A percentile compares a stretch with the other conserved stretches of the same genome.
phyloP scores from a whole-genome alignment of 37 sponge, comb jelly and placozoan genomes.

The Axinella damicornis region DNA sequence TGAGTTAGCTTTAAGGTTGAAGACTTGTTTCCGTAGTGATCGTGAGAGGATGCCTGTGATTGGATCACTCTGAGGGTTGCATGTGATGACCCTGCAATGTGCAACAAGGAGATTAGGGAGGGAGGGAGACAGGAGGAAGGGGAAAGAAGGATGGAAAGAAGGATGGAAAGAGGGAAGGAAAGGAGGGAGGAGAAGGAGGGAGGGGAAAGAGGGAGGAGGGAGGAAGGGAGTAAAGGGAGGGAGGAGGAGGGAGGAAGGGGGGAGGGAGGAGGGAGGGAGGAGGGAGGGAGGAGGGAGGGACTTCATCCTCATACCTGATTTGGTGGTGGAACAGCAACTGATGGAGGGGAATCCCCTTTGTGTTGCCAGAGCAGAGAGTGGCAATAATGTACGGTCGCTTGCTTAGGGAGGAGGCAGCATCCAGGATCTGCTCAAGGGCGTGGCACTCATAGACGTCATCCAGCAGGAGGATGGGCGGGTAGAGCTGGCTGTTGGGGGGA shows the following conservation, averaged over 20 bases:
- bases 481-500: slow-evolving; percentile 1
- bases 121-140: not conserved
- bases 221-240: not conserved
- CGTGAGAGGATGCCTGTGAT: slow-evolving; percentile 67
- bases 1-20: slow-evolving; percentile 61
- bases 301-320: slow-evolving; percentile 33
- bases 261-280: not conserved
- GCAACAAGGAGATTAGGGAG: not conserved
- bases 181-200: not conserved
- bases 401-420: slow-evolving; percentile 28
- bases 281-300: not conserved
- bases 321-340: slow-evolving; percentile 72
- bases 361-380: slow-evolving; percentile 59
- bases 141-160: not conserved
- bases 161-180: not conserved
- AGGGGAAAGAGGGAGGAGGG: not conserved
- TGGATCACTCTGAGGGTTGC: slow-evolving; percentile 75
- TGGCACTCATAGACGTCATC: slow-evolving; percentile 68
- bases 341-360: slow-evolving; percentile 58
- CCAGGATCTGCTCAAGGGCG: slow-evolving; percentile 55
- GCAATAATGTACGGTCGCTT: slow-evolving; percentile 70
- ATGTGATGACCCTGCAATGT: slow-evolving; percentile 64
- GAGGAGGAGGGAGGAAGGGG: not conserved
- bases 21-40: slow-evolving; percentile 72
- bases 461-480: slow-evolving; percentile 57